Evolutionary conservation across 35 echinoderm and acorn worm genomes (phyloP).

Genomic region (Patiria miniata): DNA sequence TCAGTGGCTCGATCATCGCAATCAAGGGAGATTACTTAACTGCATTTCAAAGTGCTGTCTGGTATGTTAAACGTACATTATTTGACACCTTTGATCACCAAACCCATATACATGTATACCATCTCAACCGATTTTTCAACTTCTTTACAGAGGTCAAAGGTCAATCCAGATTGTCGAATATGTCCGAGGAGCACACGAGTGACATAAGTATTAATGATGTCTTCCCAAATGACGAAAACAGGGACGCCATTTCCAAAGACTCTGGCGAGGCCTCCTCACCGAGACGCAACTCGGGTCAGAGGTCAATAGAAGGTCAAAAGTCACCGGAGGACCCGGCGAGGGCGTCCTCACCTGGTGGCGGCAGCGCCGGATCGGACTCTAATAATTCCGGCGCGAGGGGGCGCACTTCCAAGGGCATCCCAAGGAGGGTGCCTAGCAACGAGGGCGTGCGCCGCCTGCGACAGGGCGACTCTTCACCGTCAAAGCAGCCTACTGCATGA

Average conservation of each 20-base stretch:
- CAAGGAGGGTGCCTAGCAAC: background rate
- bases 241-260: conserved; percentile 27
- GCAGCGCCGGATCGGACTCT: background rate
- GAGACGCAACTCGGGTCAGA: conserved; percentile 20
- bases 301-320: conserved; percentile 17
- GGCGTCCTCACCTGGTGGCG: background rate
- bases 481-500: conserved; percentile 10
- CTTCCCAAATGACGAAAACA: conserved; percentile 45
- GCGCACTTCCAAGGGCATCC: conserved; percentile 8
- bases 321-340: background rate
- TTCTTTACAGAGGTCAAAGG: conserved; percentile 39
- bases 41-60: no score
- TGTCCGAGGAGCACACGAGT: conserved; percentile 46
- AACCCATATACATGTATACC: no score
- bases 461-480: background rate
- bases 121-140: background rate
- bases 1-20: no score
- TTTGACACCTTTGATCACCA: no score
- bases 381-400: background rate
- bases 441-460: background rate
- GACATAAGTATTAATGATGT: conserved; percentile 41
- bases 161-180: conserved; percentile 16
- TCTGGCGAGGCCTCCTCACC: background rate
- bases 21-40: no score
- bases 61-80: no score